Evolutionary conservation across 2,888 invertebrate species (phyloP), one percentile per base, ranked within the genome.

Genomic region (Ptycholaimellus sp.): DNA sequence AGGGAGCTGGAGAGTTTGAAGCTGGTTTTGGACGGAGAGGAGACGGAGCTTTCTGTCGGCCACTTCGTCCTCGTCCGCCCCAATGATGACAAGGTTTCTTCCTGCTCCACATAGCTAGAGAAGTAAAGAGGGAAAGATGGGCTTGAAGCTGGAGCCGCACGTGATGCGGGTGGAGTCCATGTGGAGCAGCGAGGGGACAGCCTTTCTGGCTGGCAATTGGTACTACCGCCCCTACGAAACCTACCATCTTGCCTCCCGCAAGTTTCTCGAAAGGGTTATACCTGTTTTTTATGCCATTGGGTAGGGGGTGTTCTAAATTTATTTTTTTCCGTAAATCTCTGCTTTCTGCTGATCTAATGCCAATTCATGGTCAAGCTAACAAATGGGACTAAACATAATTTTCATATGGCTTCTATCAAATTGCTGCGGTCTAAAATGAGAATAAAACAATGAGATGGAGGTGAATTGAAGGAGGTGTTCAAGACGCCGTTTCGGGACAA

Each of bases 181-280:
- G 13, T 85, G 77, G 75, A 44, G 45, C 27, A 50, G 48, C 23
- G 42, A 40, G n/a, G 45, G 44, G 4, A 42, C 43, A 4, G 68
- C 85, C 49, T 77, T 80, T 52, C 39, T 54, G 20, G 49, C 56
- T 39, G 85, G 82, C n/a, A 78, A 76, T 54, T 74, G 80, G 52
- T 90, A 81, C 58, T 75, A 69, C 49, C 70, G 87, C 37, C 93
- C 93, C 0, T 76, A 77, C 51, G 90, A 96, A 62, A 96, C 96
- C 0, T 90, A 75, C 64, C 93, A 96, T 62, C 70, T 85, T 6
- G 76, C 82, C 11, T 82, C 83, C 0, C 70, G 90, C 49, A 85
- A 83, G 62, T 96, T 96, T 62, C 68, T 90, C 1, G 80, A 87
- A 50, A 82, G 82, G 58, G 65, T 59, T 27, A 20, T 32, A 11